Evolutionary conservation across 2,113 vertebrate species (phyloP).

Genomic region (Dipodomys ordii): DNA sequence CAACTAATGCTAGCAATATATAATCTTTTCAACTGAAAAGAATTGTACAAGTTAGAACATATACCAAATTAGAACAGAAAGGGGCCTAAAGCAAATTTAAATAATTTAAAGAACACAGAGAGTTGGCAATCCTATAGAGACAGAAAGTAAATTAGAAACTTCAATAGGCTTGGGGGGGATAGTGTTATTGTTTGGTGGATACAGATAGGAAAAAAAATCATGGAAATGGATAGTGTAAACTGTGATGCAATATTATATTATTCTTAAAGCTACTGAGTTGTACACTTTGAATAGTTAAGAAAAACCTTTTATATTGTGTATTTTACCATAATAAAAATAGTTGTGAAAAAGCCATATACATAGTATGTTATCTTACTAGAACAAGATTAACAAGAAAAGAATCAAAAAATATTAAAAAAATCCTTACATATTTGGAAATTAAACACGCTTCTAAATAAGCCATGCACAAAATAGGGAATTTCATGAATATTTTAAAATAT

Average conservation of each 20-base stretch:
- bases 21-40: conserved; percentile 18
- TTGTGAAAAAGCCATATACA: neutral
- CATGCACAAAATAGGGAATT: neutral
- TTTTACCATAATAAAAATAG: neutral
- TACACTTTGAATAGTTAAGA: conserved; percentile 25
- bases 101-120: neutral
- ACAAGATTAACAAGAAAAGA: conserved; percentile 24
- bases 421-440: conserved; percentile 13
- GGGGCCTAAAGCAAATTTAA: conserved; percentile 16
- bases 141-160: neutral
- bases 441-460: conserved; percentile 42
- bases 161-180: neutral
- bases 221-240: conserved; percentile 9
- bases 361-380: conserved; percentile 8
- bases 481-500: conserved; percentile 40
- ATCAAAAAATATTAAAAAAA: conserved; percentile 7
- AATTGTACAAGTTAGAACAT: neutral
- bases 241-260: neutral
- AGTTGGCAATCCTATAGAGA: conserved; percentile 12
- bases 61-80: conserved; percentile 17
- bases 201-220: neutral
- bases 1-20: neutral
- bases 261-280: neutral
- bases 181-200: neutral
- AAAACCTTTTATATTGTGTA: neutral